Conservation (phyloP, 2,888 invertebrate species). For the Apodemia zela region DNA sequence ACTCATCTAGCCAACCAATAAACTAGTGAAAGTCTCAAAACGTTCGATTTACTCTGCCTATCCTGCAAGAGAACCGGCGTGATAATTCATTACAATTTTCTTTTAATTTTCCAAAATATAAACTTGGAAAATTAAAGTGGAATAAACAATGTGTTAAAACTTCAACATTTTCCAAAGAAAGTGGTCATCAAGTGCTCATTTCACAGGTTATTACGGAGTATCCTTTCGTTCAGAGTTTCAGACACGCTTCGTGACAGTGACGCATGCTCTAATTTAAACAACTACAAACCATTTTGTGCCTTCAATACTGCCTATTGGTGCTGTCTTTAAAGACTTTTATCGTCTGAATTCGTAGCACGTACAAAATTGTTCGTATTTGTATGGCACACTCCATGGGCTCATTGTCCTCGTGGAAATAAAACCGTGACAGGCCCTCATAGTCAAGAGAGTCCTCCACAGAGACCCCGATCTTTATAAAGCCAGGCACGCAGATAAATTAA, state of each 20-base stretch:
- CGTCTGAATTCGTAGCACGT: conserved; percentile 29
- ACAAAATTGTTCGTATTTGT: conserved; percentile 41
- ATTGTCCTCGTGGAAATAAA: conserved; percentile 61
- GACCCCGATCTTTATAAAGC: conserved; percentile 48
- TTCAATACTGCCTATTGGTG: conserved; percentile 21
- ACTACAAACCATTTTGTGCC: conserved; percentile 42
- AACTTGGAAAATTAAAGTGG: not conserved
- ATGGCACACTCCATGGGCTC: conserved; percentile 47
- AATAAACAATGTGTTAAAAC: not conserved
- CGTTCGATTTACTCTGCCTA: too few relatives aligned
- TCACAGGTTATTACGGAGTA: conserved; percentile 65
- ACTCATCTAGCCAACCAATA: too few relatives aligned
- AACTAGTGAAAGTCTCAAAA: too few relatives aligned
- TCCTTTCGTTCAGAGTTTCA: conserved; percentile 43
- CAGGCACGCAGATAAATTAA: conserved; percentile 35
- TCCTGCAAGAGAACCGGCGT: too few relatives aligned
- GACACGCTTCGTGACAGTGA: conserved; percentile 59
- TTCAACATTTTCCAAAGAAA: conserved; percentile 36
- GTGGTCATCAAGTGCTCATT: conserved; percentile 65
- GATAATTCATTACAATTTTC: not conserved
- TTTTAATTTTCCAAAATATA: not conserved
- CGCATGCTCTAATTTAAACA: conserved; percentile 68
- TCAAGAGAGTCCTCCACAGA: conserved; percentile 47
- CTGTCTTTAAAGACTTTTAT: conserved; percentile 43
- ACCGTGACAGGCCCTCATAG: conserved; percentile 50